Evolutionary conservation across 2,888 invertebrate genomes (phyloP).

Genomic region (Drosophila histrio): DNA sequence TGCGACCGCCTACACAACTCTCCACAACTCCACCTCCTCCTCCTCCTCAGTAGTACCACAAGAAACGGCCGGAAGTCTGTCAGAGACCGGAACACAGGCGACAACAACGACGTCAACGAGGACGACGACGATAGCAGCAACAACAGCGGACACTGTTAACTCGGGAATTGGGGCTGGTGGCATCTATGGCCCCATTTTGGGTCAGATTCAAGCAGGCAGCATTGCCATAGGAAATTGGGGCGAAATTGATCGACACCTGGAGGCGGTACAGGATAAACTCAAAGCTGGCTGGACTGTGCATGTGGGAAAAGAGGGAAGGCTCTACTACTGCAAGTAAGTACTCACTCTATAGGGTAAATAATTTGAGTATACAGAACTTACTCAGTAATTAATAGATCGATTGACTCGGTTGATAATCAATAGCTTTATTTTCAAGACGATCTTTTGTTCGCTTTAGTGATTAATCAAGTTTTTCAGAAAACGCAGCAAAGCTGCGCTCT

Average conservation of each 20-base stretch:
- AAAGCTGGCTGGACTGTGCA: constrained; percentile 92
- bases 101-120: constrained; percentile 33
- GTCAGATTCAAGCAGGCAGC: constrained; percentile 54
- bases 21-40: constrained; percentile 28
- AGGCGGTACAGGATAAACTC: constrained; percentile 86
- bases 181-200: constrained; percentile 63
- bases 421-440: no score
- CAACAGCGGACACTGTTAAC: constrained; percentile 35
- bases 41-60: constrained; percentile 23
- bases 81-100: constrained; percentile 69
- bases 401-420: no score
- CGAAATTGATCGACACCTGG: constrained; percentile 84
- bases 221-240: constrained; percentile 78
- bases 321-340: constrained; percentile 96
- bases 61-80: constrained; percentile 70
- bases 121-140: constrained; percentile 26
- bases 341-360: neutral
- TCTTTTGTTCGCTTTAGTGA: neutral
- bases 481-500: no score
- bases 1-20: constrained; percentile 54
- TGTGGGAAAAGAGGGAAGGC: constrained; percentile 90
- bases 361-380: no score
- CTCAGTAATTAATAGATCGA: no score
- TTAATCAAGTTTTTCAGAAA: no score
- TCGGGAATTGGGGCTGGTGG: constrained; percentile 44